Evolutionary conservation across 2,888 invertebrate genomes (phyloP), one percentile per base, ranked within the genome.

Genomic region (Drosophila kuntzei): DNA sequence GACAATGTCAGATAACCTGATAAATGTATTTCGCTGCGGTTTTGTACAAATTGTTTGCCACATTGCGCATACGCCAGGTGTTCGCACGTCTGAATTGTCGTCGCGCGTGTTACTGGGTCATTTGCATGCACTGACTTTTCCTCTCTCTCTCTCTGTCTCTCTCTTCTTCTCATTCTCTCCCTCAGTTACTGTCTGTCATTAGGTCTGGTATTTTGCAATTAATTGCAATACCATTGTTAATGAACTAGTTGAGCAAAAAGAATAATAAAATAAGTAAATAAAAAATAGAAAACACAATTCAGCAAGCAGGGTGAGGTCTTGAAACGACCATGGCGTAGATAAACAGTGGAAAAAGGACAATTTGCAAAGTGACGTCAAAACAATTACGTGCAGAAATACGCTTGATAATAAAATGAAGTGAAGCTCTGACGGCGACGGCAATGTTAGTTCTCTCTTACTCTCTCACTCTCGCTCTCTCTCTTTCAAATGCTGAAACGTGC

Each of bases 361-460:
- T 78, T 78, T 83, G 83, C 79, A 79, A 74, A 77, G 89, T 83
- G 89, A 87, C 89, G 84, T 81, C 84, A 87, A 84, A 85, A 87
- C 89, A 85, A 85, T 85, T 85, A 85, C 85, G 89, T 80, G 84
- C 75, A 77, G 68, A 83, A 85, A 80, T 80, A 76, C 77, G 88
- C 83, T 83, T 83, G 88, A 85, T 85, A 88, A 88, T 88, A 89
- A 88, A 89, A 84, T 87, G 81, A 81, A 88, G 84, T 87, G 87
- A 71, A 58, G 54, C 76, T 62, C 57, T 59, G 32, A 16, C 20
- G 37, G 2, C n/a, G 34, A 3, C 12, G 25, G 25, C 34, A n/a
- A 25, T 20, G 39, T 7, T 44, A 20, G 32, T 49, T 34, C 32
- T 22, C 2, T 4, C 46, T 14, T 6, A 0, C 16, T 5, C 11